Percentiles rank a stretch among this genome's conserved stretches.
phyloP scores from a whole-genome alignment of 2,113 vertebrate genomes.

The Caloenas nicobarica region DNA sequence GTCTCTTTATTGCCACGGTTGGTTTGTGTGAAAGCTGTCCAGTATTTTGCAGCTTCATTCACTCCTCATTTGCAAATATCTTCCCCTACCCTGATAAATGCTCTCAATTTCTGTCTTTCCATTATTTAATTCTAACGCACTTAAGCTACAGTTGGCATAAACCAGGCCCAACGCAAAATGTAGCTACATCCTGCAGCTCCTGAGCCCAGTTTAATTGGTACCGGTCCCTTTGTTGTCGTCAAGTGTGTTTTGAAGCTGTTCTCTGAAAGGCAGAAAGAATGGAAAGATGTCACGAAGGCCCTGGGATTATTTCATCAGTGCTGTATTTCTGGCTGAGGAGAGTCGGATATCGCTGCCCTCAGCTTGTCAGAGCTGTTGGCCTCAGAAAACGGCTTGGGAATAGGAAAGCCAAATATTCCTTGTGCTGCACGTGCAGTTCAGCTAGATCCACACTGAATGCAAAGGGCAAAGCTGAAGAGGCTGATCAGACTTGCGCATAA shows the following conservation, averaged over 20 bases:
- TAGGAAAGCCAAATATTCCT: neutral
- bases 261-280: neutral
- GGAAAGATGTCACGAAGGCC: neutral
- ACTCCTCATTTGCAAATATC: neutral
- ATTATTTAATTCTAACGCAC: neutral
- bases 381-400: neutral
- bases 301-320: neutral
- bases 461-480: neutral
- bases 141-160: neutral
- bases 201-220: neutral
- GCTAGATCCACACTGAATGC: neutral
- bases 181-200: neutral
- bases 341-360: neutral
- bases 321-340: neutral
- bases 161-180: neutral
- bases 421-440: neutral
- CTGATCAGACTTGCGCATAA: neutral
- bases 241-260: neutral
- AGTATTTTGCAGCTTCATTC: neutral
- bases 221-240: neutral
- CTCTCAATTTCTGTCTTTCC: neutral
- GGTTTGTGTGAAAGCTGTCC: neutral
- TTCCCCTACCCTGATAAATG: neutral
- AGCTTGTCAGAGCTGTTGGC: neutral
- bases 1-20: neutral